A percentile compares a stretch with the other conserved stretches of the same genome.
Evolutionary conservation across 2,797 vertebrate genomes (phyloP).

Genomic region (Cossypha dichroa): DNA sequence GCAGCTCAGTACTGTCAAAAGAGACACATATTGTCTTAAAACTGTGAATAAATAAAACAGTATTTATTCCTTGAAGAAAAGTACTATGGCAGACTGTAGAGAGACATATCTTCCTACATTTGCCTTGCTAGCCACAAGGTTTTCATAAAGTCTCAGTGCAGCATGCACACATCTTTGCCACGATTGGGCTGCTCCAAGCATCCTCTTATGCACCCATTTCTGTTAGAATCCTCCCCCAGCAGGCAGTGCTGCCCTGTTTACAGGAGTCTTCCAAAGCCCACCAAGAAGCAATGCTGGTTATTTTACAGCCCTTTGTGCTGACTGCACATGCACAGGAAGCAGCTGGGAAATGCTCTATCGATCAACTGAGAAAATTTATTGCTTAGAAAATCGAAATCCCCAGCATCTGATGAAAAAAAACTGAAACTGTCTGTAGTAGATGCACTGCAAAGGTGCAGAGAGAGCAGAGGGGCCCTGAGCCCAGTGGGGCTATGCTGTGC

Average conservation of each 20-base stretch:
- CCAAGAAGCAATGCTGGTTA: fast-evolving
- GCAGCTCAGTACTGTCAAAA: background rate
- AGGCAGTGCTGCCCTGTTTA: background rate
- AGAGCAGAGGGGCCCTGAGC: background rate
- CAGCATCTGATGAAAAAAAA: background rate
- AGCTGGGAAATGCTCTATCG: background rate
- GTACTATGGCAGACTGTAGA: background rate
- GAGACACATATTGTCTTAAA: background rate
- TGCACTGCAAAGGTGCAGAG: background rate
- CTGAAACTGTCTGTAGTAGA: background rate
- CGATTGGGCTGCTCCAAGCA: background rate
- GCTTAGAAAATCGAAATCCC: background rate
- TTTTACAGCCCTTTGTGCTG: background rate
- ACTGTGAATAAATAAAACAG: background rate
- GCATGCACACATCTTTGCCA: background rate
- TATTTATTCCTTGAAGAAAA: background rate
- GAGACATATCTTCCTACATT: background rate
- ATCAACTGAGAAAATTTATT: background rate
- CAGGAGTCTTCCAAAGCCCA: background rate
- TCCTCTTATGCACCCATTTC: background rate
- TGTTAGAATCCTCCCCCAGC: background rate
- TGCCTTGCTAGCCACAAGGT: background rate
- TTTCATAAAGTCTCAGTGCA: background rate
- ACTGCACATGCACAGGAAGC: background rate
- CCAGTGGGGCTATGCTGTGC: background rate